These are phyloP conservation scores for Sylvilagus bachmani DNA, from an alignment of 2,113 vertebrate species.

Conservation along the genomic window DNA sequence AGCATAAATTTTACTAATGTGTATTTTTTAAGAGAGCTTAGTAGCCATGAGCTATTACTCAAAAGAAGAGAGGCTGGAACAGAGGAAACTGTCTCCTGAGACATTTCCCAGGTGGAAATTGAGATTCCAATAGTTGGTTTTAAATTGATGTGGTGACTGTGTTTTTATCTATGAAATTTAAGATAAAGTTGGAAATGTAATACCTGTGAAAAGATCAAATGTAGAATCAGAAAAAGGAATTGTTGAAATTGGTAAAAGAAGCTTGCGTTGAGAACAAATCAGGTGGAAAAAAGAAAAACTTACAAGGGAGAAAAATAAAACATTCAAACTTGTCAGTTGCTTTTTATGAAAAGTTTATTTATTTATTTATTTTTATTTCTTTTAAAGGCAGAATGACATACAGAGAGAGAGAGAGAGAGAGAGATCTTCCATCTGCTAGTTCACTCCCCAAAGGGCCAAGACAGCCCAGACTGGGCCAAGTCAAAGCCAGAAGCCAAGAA, in stretches of 20 bases:
- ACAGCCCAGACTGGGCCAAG: too few relatives aligned
- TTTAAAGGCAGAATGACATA: too few relatives aligned
- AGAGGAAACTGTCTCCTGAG: neutral
- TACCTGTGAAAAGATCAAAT: slow-evolving; percentile 6
- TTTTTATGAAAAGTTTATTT: neutral
- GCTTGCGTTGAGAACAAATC: neutral
- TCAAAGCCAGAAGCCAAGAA: too few relatives aligned
- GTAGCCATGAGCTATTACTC: neutral
- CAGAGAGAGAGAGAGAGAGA: too few relatives aligned
- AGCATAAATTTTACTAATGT: neutral
- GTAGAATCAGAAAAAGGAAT: slow-evolving; percentile 36
- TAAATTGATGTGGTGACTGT: neutral
- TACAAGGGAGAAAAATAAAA: neutral
- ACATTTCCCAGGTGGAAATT: neutral
- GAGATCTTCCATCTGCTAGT: too few relatives aligned
- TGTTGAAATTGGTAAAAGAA: slow-evolving; percentile 32
- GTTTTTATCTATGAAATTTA: slow-evolving; percentile 47
- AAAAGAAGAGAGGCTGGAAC: neutral
- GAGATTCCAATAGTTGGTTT: neutral
- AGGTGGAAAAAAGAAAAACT: neutral
- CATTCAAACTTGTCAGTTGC: neutral
- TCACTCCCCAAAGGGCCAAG: too few relatives aligned
- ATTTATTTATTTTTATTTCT: too few relatives aligned
- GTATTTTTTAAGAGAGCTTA: neutral
- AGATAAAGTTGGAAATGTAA: neutral